Evolutionary conservation across 2,797 vertebrate species (phyloP).

Genomic region (Sebastes steindachneri): DNA sequence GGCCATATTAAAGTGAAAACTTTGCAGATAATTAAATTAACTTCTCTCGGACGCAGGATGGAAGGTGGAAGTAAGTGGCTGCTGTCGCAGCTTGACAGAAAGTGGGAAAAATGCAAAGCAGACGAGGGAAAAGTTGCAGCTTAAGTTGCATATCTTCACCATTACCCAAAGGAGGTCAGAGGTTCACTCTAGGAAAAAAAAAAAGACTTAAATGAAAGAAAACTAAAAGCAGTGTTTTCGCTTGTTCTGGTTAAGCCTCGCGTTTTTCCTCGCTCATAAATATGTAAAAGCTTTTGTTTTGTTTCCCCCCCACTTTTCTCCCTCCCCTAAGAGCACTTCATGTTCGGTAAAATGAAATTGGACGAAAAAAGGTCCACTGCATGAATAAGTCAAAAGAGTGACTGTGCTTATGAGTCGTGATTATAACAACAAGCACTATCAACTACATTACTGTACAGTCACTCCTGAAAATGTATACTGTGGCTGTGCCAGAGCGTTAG

Average conservation of each 20-base stretch:
- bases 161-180: slow-evolving; percentile 21
- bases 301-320: slow-evolving; percentile 28
- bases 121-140: slow-evolving; percentile 29
- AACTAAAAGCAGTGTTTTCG: slow-evolving; percentile 36
- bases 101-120: slow-evolving; percentile 36
- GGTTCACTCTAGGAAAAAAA: slow-evolving; percentile 9
- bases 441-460: slow-evolving; percentile 16
- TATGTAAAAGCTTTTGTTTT: slow-evolving; percentile 80
- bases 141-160: slow-evolving; percentile 13
- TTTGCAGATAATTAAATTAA: slow-evolving; percentile 32
- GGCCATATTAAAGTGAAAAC: slow-evolving; percentile 36
- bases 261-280: slow-evolving; percentile 72
- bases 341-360: slow-evolving; percentile 74
- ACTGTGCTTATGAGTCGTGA: slow-evolving; percentile 43
- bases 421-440: slow-evolving; percentile 37
- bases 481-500: slow-evolving; percentile 36
- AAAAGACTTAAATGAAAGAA: slow-evolving; percentile 28
- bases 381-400: slow-evolving; percentile 77
- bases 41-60: neutral
- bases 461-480: slow-evolving; percentile 26
- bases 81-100: slow-evolving; percentile 20
- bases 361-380: slow-evolving; percentile 65
- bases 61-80: slow-evolving; percentile 41
- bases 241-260: slow-evolving; percentile 31
- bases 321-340: slow-evolving; percentile 62